A percentile compares a stretch with the other conserved stretches of the same genome.
phyloP scores from a whole-genome alignment of 1,140 invertebrate species.

The roundworm (Caenorhabditis elegans) region DNA sequence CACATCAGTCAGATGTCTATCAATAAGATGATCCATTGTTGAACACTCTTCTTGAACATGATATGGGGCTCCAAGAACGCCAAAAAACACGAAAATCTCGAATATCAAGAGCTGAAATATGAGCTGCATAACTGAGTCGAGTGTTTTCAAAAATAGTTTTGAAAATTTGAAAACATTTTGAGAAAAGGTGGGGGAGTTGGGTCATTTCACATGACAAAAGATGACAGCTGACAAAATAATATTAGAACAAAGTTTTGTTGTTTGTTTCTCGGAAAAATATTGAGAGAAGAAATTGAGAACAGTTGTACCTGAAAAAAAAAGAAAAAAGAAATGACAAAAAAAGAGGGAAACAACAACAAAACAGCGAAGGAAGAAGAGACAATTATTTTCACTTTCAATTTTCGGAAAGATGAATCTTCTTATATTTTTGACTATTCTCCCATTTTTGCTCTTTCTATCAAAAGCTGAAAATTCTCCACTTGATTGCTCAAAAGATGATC shows the following conservation, averaged over 20 bases:
- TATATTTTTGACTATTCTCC: too few species aligned
- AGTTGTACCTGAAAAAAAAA: not conserved
- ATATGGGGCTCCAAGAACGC: not conserved
- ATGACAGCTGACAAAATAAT: not conserved
- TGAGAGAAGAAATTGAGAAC: not conserved
- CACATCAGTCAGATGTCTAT: not conserved
- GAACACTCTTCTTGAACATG: not conserved
- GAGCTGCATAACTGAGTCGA: too few species aligned
- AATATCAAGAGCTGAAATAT: too few species aligned
- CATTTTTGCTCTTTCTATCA: not conserved
- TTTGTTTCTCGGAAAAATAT: not conserved
- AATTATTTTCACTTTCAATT: too few species aligned
- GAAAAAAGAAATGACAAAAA: not conserved
- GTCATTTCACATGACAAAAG: constrained; percentile 15
- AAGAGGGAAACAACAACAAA: not conserved
- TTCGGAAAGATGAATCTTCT: too few species aligned
- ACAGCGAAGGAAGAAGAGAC: not conserved
- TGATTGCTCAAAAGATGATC: not conserved
- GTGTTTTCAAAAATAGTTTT: too few species aligned
- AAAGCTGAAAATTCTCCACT: not conserved
- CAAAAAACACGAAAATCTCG: not conserved
- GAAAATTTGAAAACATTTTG: not conserved
- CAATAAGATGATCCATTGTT: not conserved
- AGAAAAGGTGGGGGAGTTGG: not conserved
- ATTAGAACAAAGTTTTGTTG: not conserved